Base-by-base conservation (phyloP, 2,113 vertebrate species). In the Cygnus atratus region DNA sequence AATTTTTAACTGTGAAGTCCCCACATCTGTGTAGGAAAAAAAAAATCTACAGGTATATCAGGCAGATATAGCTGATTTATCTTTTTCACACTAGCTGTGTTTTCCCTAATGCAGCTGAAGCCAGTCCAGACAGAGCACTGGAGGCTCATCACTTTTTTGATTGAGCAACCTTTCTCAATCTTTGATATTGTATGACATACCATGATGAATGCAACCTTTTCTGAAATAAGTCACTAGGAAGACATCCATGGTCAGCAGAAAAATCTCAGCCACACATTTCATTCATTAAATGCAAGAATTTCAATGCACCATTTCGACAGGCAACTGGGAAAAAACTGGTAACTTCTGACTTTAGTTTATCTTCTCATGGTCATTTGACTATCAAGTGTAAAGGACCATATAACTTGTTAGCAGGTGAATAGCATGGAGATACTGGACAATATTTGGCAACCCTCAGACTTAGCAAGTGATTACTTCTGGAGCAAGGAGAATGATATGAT, bases 321-420 rank as follows among this genome's bases (percentile, higher is more conserved):
- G 70, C 33, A 65, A 15, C 11, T 61, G 48, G 31, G n/a, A 59
- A 75, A 75, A 84, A 87, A 39, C 18, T 72, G 28, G 11, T 71
- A 29, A 16, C 20, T 91, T 39, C 35, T 81, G 7, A 75, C 31
- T 41, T 84, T 81, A 55, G 18, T 80, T 92, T 84, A 52, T 20
- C 12, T 89, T 71, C 57, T 71, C 4, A 9, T 24, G 5, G 50
- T 58, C 11, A 50, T 87, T 78, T 78, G 62, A n/a, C 57, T 68
- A 41, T 6, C 6, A 84, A 68, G n/a, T 5, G 24, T 41, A 63
- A 6, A 48, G 58, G 31, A 72, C 0, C 0, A 13, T 11, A 19
- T 41, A 59, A 11, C 19, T 11, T 68, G 52, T 70, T 61, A 70
- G 28, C 52, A 50, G 73, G 33, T 16, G n/a, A 78, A 21, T 31